Evolutionary conservation across 2,888 invertebrate species (phyloP).

Genomic region (Drosophila rellima): DNA sequence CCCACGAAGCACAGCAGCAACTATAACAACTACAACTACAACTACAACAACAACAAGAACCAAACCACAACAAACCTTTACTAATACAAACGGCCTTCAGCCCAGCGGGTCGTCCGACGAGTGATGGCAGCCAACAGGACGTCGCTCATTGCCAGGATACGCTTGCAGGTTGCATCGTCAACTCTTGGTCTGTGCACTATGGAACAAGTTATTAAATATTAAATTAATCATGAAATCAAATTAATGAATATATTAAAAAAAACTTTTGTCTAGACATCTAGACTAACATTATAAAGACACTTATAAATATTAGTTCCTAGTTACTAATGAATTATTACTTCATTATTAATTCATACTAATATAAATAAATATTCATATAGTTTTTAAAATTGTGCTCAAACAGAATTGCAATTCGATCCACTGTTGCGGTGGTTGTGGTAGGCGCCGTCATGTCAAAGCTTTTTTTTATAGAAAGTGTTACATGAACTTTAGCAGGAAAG

Average conservation of each 20-base stretch:
- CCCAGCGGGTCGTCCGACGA: conserved; percentile 18
- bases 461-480: conserved; percentile 33
- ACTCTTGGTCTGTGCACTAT: conserved; percentile 16
- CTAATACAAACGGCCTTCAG: conserved; percentile 75
- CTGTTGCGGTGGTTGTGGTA: conserved; percentile 7
- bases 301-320: too few relatives aligned
- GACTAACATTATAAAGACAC: too few relatives aligned
- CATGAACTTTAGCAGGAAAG: conserved; percentile 48
- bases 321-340: too few relatives aligned
- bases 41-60: conserved; percentile 23
- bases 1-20: conserved; percentile 26
- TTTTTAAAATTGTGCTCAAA: not conserved
- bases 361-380: too few relatives aligned
- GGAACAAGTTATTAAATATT: conserved; percentile 8
- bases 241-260: too few relatives aligned
- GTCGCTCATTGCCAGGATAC: conserved; percentile 33
- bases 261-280: too few relatives aligned
- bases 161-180: conserved; percentile 42
- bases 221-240: too few relatives aligned
- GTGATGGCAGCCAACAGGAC: conserved; percentile 15
- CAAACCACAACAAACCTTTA: conserved; percentile 72
- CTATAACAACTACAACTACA: conserved; percentile 13
- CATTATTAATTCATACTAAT: too few relatives aligned
- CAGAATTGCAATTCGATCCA: not conserved
- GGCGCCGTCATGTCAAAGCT: conserved; percentile 42